Conservation (phyloP, 2,888 invertebrate genomes). For the Alsophila aescularia region DNA sequence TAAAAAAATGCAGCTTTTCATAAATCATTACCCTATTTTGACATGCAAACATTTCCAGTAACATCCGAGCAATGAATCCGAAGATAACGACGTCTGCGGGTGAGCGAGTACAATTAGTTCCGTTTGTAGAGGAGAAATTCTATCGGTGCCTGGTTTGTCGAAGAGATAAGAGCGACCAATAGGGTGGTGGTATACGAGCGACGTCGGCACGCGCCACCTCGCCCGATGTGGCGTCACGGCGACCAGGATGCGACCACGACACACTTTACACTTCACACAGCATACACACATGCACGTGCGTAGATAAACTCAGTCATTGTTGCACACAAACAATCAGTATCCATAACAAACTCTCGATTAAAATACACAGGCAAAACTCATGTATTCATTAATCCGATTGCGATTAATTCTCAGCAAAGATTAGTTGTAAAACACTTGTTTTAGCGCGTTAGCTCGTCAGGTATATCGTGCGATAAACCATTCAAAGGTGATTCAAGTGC, state of each 20-base stretch:
- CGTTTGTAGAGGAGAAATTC: conserved; percentile 78
- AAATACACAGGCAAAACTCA: conserved; percentile 13
- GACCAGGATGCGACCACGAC: conserved; percentile 78
- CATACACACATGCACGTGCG: conserved; percentile 18
- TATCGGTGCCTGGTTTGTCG: conserved; percentile 67
- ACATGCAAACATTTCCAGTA: conserved; percentile 19
- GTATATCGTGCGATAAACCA: not conserved
- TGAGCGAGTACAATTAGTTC: conserved; percentile 64
- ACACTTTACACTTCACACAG: conserved; percentile 50
- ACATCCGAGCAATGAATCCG: conserved; percentile 17
- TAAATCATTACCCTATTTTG: not conserved
- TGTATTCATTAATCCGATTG: conserved; percentile 6
- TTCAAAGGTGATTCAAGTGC: conserved; percentile 1
- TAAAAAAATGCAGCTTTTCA: not conserved
- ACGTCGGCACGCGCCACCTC: conserved; percentile 72
- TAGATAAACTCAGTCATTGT: conserved; percentile 33
- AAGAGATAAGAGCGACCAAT: conserved; percentile 78
- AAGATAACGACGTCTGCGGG: conserved; percentile 40
- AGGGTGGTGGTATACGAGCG: conserved; percentile 61
- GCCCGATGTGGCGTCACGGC: conserved; percentile 75
- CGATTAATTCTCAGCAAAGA: conserved; percentile 3
- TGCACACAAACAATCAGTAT: conserved; percentile 47
- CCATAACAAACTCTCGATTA: conserved; percentile 45
- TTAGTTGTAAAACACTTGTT: not conserved
- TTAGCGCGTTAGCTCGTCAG: not conserved